A percentile compares a stretch with the other conserved stretches of the same genome.
Evolutionary conservation across 2,113 vertebrate genomes (phyloP).

Genomic region (Ptyas mucosa): DNA sequence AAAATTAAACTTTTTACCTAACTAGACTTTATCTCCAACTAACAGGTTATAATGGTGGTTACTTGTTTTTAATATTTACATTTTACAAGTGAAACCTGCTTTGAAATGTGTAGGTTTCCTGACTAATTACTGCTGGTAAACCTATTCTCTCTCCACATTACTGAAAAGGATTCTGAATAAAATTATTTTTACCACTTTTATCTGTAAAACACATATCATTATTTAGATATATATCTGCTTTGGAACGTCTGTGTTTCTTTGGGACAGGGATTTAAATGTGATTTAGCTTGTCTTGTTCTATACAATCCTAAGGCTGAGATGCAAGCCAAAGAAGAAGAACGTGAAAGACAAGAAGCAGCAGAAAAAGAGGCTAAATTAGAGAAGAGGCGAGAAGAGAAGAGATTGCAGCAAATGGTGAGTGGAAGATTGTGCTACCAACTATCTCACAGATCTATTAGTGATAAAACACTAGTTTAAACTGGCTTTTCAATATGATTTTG

Average conservation of each 20-base stretch:
- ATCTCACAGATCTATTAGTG: not conserved
- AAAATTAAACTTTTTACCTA: not conserved
- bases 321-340: constrained; percentile 81
- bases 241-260: not conserved
- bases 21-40: not conserved
- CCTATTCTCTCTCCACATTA: not conserved
- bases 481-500: not conserved
- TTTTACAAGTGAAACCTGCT: not conserved
- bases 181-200: not conserved
- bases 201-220: not conserved
- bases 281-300: constrained; percentile 17
- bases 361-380: constrained; percentile 75
- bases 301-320: constrained; percentile 73
- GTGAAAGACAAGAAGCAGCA: constrained; percentile 73
- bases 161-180: not conserved
- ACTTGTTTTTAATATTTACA: not conserved
- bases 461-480: not conserved
- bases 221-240: not conserved
- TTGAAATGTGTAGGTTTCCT: not conserved
- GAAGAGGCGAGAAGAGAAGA: constrained; percentile 78
- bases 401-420: constrained; percentile 78
- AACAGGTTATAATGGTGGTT: not conserved
- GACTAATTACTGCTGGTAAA: not conserved
- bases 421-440: not conserved
- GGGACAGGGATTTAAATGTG: not conserved